Percentiles rank a stretch among this genome's conserved stretches.
Conservation (phyloP, 2,113 vertebrate genomes). For the Megalops atlanticus region DNA sequence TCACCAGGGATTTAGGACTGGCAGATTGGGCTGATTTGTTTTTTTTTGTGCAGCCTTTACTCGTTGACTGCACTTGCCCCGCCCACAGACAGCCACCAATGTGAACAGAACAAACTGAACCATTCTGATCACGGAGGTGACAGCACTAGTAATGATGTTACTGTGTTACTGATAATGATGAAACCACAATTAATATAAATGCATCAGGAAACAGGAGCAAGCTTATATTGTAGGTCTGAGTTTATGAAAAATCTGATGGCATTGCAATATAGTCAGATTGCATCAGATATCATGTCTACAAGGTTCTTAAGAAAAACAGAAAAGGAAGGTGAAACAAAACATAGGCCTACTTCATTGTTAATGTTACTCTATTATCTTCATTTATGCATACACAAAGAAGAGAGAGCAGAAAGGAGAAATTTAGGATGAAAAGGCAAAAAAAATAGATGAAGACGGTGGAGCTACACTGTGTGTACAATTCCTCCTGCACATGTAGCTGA, state of each 20-base stretch:
- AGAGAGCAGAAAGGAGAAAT: background rate
- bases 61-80: background rate
- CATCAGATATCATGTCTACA: background rate
- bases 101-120: background rate
- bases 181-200: background rate
- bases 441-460: background rate
- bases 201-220: background rate
- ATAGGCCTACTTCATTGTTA: too few relatives aligned
- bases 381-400: background rate
- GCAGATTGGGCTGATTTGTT: slow-evolving; percentile 35
- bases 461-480: background rate
- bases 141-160: background rate
- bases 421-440: background rate
- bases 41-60: background rate
- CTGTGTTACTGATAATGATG: background rate
- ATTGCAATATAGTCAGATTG: background rate
- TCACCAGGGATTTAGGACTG: slow-evolving; percentile 40
- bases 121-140: background rate
- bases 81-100: background rate
- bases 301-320: background rate
- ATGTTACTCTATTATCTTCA: too few relatives aligned
- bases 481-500: slow-evolving; percentile 13
- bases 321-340: background rate
- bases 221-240: background rate
- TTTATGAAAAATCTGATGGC: background rate